Percentiles rank a stretch among this genome's conserved stretches.
phyloP scores from a whole-genome alignment of 2,888 invertebrate species.

The Syrphus vitripennis region DNA sequence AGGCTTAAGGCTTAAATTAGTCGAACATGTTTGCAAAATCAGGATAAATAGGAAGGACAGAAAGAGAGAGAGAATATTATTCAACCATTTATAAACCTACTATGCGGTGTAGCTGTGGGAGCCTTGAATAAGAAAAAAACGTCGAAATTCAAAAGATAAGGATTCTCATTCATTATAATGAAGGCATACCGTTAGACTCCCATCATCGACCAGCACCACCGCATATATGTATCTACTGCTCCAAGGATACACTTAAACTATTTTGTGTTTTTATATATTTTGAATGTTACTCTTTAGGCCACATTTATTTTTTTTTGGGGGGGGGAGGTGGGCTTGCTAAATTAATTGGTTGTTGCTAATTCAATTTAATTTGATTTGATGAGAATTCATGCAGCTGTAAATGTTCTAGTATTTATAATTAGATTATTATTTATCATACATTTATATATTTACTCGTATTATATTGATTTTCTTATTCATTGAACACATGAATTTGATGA shows the following conservation, averaged over 20 bases:
- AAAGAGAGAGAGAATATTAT: neutral
- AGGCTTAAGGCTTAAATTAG: neutral
- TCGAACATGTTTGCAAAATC: neutral
- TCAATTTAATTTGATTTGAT: neutral
- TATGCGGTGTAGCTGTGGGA: neutral
- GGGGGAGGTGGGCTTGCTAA: neutral
- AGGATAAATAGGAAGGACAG: neutral
- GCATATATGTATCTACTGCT: neutral
- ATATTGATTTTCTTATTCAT: neutral
- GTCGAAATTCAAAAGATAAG: neutral
- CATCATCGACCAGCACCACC: neutral
- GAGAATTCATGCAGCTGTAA: slow-evolving; percentile 4
- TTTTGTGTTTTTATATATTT: neutral
- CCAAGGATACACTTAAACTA: neutral
- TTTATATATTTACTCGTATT: neutral
- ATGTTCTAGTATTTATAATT: neutral
- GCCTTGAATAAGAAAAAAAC: neutral
- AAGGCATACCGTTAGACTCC: neutral
- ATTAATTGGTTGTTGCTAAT: neutral
- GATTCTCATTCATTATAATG: neutral
- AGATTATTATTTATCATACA: neutral
- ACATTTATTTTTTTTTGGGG: too few relatives aligned
- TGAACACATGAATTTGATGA: neutral
- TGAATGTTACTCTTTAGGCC: neutral
- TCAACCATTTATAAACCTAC: neutral